Evolutionary conservation across 2,797 vertebrate genomes (phyloP), one percentile per base, ranked within the genome.

Genomic region (Lateolabrax maculatus): DNA sequence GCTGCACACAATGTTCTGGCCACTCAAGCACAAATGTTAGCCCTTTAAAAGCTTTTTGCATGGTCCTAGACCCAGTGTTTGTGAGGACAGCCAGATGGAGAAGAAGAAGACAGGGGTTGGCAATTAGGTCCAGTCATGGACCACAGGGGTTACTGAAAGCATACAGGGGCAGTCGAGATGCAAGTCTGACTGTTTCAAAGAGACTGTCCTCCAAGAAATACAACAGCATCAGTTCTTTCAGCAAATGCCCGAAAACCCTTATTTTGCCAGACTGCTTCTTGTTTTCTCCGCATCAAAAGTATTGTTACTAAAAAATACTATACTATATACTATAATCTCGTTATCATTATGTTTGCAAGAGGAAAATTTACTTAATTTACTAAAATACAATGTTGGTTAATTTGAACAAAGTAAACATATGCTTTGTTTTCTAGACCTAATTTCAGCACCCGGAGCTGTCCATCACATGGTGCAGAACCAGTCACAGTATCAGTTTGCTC

Each of bases 1-100:
- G 65, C 74, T 71, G 82, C 83, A 88, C 85, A 79, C 58, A 72
- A 89, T 93, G 91, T 93, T 90, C 92, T 88, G 71, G 87, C 87
- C 90, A 90, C 60, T 94, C 89, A 89, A 89, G 93, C 90, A 90
- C 85, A 90, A 95, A 83, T 80, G 77, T 82, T 85, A 62, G 81
- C 61, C 85, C 80, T 90, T 86, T 92, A 94, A 94, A 93, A 92
- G 88, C 88, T 93, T 92, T 94, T 91, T 90, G 84, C 79, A 46
- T 77, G 49, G 69, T 89, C 82, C 84, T 52, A 83, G 70, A 58
- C 64, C 60, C 57, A 23, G 64, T 69, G 55, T 70, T 39, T 37
- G 69, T 67, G 56, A 78, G 77, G 82, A 87, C 84, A 73, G 73
- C 52, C 23, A 23, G 29, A 80, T 53, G 48, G 79, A 53, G 64